These are phyloP conservation scores for Sitophilus oryzae DNA, from an alignment of 1,140 invertebrate species.

Conservation along the genomic window DNA sequence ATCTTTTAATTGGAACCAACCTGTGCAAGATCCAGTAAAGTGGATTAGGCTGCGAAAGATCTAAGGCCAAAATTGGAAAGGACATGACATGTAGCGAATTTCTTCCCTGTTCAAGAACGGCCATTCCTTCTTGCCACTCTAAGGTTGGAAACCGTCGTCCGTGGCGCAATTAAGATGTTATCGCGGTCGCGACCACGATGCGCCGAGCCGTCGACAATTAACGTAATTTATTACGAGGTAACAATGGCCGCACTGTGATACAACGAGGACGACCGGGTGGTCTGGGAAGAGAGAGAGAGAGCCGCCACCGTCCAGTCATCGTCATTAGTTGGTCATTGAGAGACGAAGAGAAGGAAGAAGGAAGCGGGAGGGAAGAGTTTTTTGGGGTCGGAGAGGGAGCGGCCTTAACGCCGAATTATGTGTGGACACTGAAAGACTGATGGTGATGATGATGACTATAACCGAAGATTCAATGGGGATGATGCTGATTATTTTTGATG, in stretches of 20 bases:
- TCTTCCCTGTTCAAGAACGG: too few relatives aligned
- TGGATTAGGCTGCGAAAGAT: too few relatives aligned
- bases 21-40: too few relatives aligned
- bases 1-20: too few relatives aligned
- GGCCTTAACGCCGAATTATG: constrained; percentile 31
- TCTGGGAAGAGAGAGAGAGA: constrained; percentile 30
- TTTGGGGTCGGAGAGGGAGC: constrained; percentile 7
- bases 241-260: constrained; percentile 44
- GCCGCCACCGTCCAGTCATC: constrained; percentile 34
- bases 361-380: constrained; percentile 8
- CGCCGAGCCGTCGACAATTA: constrained; percentile 43
- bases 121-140: too few relatives aligned
- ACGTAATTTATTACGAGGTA: constrained; percentile 44
- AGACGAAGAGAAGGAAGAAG: constrained; percentile 27
- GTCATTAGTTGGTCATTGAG: constrained; percentile 42
- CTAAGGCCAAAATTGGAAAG: too few relatives aligned
- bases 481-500: too few relatives aligned
- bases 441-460: too few relatives aligned
- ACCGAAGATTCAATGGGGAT: too few relatives aligned
- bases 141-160: constrained; percentile 12
- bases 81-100: too few relatives aligned
- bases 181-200: constrained; percentile 40
- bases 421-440: too few relatives aligned
- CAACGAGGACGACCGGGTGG: constrained; percentile 40
- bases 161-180: constrained; percentile 44